Percentiles rank a stretch among this genome's conserved stretches.
These are phyloP conservation scores for Acheta domesticus DNA, from an alignment of 2,888 invertebrate species.

Conservation along the genomic window DNA sequence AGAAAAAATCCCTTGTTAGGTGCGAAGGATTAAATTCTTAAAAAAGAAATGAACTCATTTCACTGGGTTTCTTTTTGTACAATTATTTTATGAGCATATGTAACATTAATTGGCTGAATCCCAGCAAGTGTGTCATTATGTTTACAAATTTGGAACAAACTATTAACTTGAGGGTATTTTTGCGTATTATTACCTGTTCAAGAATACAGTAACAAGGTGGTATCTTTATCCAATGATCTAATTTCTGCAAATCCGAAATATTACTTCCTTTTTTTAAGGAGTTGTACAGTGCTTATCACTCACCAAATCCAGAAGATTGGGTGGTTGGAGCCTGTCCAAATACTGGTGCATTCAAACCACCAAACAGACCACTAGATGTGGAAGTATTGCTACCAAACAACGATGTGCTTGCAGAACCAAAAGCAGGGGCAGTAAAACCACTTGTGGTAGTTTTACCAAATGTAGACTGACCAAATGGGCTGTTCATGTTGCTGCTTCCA, in stretches of 20 bases:
- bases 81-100: too few species aligned
- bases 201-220: too few species aligned
- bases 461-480: constrained; percentile 52
- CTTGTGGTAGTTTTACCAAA: constrained; percentile 50
- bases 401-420: constrained; percentile 47
- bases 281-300: not conserved
- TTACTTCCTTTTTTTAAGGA: not conserved
- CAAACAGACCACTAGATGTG: constrained; percentile 58
- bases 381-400: constrained; percentile 56
- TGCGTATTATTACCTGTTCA: too few species aligned
- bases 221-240: not conserved
- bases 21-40: too few species aligned
- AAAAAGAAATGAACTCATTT: too few species aligned
- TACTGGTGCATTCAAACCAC: constrained; percentile 58
- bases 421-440: constrained; percentile 37
- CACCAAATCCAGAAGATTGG: constrained; percentile 43
- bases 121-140: too few species aligned
- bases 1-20: too few species aligned
- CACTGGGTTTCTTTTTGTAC: too few species aligned
- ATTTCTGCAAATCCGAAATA: not conserved
- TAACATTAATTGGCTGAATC: too few species aligned
- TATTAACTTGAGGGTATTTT: too few species aligned
- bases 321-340: constrained; percentile 63
- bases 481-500: constrained; percentile 42
- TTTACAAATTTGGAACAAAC: too few species aligned